These are phyloP conservation scores for Rhineura floridana DNA, from an alignment of 2,113 vertebrate genomes.

Conservation along the genomic window DNA sequence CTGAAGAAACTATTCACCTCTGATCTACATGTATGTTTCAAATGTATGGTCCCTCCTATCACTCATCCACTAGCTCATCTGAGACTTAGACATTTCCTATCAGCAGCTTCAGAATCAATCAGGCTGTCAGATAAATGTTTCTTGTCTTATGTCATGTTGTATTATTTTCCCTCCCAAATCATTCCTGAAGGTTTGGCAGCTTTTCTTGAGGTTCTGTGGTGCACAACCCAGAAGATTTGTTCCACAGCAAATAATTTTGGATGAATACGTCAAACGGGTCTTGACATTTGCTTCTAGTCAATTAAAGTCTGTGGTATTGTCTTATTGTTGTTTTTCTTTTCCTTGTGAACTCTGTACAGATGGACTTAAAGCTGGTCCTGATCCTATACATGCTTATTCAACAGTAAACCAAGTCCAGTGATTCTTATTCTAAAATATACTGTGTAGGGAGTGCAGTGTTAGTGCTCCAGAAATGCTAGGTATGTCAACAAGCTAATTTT, in stretches of 20 bases:
- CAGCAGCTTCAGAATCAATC: slow-evolving; percentile 18
- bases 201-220: slow-evolving; percentile 3
- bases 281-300: neutral
- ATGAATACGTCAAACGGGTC: neutral
- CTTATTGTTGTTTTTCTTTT: neutral
- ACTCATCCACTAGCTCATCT: neutral
- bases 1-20: neutral
- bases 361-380: neutral
- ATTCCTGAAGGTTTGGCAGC: neutral
- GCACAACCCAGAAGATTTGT: neutral
- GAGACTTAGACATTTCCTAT: slow-evolving; percentile 18
- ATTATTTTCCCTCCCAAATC: slow-evolving; percentile 1
- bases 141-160: neutral
- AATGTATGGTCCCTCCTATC: slow-evolving; percentile 7
- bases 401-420: neutral
- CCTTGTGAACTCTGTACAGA: neutral
- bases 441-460: neutral
- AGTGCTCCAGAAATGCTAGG: neutral
- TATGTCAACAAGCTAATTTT: neutral
- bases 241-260: neutral
- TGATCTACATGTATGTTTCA: slow-evolving; percentile 1
- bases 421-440: neutral
- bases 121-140: slow-evolving; percentile 4
- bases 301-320: neutral
- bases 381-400: neutral